A percentile compares a stretch with the other conserved stretches of the same genome.
phyloP scores from a whole-genome alignment of 2,888 invertebrate genomes.

The Coelinius sp. region DNA sequence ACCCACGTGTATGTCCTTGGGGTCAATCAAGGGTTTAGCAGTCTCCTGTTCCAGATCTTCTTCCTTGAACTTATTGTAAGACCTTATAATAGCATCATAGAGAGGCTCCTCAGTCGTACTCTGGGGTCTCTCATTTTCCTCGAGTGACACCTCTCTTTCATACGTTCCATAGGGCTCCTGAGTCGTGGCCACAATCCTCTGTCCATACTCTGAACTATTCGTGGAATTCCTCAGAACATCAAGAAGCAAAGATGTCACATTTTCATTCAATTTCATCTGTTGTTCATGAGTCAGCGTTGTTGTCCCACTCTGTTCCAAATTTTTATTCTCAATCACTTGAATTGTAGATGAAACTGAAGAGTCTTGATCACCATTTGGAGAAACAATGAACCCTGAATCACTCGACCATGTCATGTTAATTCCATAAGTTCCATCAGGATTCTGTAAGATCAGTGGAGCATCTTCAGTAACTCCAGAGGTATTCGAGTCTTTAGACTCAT shows the following conservation, averaged over 20 bases:
- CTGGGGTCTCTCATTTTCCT: neutral
- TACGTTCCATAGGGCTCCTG: neutral
- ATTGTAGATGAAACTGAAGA: neutral
- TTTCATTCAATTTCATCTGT: neutral
- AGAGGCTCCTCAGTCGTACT: constrained; percentile 47
- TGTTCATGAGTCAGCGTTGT: neutral
- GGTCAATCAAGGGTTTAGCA: neutral
- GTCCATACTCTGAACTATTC: neutral
- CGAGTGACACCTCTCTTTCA: neutral
- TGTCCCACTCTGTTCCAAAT: neutral
- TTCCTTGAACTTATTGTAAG: constrained; percentile 48
- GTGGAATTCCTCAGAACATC: neutral
- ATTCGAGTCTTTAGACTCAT: constrained; percentile 42
- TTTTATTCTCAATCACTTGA: neutral
- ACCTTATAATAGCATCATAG: constrained; percentile 48
- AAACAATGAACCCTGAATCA: neutral
- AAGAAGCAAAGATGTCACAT: constrained; percentile 19
- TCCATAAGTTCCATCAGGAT: constrained; percentile 47
- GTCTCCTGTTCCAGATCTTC: constrained; percentile 26
- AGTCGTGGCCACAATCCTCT: neutral
- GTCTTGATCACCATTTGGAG: neutral
- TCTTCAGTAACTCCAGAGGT: constrained; percentile 38
- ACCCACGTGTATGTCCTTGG: constrained; percentile 32
- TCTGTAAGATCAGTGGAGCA: constrained; percentile 45
- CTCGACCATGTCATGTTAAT: constrained; percentile 42